phyloP scores from a whole-genome alignment of 2,113 vertebrate species.

The Oxygymnocypris stewartii region DNA sequence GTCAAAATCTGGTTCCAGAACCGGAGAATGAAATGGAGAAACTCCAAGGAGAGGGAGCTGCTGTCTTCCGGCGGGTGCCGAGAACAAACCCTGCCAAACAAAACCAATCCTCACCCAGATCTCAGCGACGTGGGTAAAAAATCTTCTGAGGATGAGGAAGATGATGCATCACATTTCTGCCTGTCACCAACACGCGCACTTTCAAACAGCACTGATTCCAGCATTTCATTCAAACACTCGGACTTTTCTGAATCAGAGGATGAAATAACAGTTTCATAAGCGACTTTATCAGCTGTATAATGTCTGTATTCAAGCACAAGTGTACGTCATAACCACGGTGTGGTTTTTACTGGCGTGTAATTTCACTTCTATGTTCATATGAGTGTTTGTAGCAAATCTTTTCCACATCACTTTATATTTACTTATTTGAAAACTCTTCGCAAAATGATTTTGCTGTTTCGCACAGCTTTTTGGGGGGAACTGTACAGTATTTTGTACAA shows the following conservation, averaged over 20 bases:
- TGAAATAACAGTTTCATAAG: constrained; percentile 94
- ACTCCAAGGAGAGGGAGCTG: constrained; percentile 96
- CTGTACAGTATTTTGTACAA: constrained; percentile 80
- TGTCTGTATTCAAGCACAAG: constrained; percentile 38
- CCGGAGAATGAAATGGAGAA: constrained; percentile 97
- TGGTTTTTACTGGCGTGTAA: constrained; percentile 7
- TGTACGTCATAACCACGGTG: not conserved
- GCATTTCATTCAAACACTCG: constrained; percentile 86
- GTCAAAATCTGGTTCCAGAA: constrained; percentile 99
- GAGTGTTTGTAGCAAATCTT: constrained; percentile 27
- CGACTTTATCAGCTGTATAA: not conserved
- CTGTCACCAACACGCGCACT: constrained; percentile 65
- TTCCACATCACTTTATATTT: constrained; percentile 35
- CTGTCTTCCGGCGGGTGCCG: constrained; percentile 93
- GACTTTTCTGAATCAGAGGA: constrained; percentile 94
- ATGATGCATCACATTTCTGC: constrained; percentile 61
- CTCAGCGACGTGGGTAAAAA: constrained; percentile 95
- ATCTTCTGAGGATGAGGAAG: constrained; percentile 80
- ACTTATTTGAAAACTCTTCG: constrained; percentile 38
- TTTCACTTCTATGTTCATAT: constrained; percentile 31
- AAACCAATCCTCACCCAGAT: constrained; percentile 96
- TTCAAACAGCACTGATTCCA: constrained; percentile 68
- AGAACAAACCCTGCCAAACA: constrained; percentile 95
- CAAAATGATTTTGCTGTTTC: constrained; percentile 72
- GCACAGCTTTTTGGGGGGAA: constrained; percentile 71